phyloP scores from a whole-genome alignment of 2,113 vertebrate genomes.

The Sisor rabdophorus region DNA sequence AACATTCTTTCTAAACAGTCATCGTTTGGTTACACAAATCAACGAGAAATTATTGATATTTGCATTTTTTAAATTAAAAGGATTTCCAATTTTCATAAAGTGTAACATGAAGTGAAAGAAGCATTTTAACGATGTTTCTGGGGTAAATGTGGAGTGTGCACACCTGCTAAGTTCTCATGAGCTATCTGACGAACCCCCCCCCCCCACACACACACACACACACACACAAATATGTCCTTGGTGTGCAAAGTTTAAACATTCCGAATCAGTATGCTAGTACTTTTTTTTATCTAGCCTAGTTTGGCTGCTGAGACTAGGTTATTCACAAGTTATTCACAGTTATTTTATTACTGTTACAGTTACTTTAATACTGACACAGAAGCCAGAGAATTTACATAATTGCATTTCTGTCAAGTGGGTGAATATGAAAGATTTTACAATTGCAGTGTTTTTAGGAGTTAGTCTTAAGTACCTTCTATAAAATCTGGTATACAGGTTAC shows the following conservation, averaged over 20 bases:
- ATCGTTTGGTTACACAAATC: not conserved
- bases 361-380: slow-evolving; percentile 25
- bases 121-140: slow-evolving; percentile 12
- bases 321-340: too few relatives aligned
- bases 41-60: not conserved
- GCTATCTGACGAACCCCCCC: slow-evolving; percentile 31
- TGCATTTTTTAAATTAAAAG: not conserved
- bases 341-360: too few relatives aligned
- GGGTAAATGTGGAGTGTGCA: slow-evolving; percentile 28
- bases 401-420: slow-evolving; percentile 10
- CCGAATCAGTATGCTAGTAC: slow-evolving; percentile 32
- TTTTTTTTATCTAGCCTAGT: slow-evolving; percentile 53
- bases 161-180: slow-evolving; percentile 64
- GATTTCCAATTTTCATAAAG: not conserved
- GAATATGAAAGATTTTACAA: not conserved
- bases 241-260: slow-evolving; percentile 35
- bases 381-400: slow-evolving; percentile 11
- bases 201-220: not conserved
- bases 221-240: slow-evolving; percentile 59
- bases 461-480: slow-evolving; percentile 12
- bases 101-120: not conserved
- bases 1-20: not conserved
- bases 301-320: slow-evolving; percentile 38
- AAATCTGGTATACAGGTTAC: slow-evolving; percentile 28
- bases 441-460: slow-evolving; percentile 21